A percentile compares a stretch with the other conserved stretches of the same genome.
These are phyloP conservation scores for Neocrepidodera transversa DNA, from an alignment of 2,888 invertebrate species.

Conservation along the genomic window DNA sequence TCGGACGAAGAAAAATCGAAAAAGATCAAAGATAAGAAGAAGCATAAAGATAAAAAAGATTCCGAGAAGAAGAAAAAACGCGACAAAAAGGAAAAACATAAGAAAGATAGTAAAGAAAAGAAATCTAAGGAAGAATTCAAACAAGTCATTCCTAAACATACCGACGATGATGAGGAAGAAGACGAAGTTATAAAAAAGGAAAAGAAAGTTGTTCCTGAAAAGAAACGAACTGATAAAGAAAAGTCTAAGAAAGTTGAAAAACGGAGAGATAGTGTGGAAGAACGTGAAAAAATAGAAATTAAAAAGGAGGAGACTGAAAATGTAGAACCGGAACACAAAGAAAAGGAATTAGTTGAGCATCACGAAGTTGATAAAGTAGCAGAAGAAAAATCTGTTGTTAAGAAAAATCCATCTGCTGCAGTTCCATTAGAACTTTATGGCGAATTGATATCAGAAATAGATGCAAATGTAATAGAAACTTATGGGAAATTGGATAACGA, in stretches of 20 bases:
- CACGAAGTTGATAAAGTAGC: constrained; percentile 51
- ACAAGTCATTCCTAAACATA: constrained; percentile 49
- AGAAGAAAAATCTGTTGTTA: constrained; percentile 60
- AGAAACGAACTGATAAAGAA: constrained; percentile 40
- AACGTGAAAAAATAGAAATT: constrained; percentile 62
- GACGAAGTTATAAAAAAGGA: constrained; percentile 40
- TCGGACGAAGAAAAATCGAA: constrained; percentile 57
- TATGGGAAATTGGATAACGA: constrained; percentile 61
- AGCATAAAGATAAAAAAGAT: constrained; percentile 65
- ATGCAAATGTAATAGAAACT: constrained; percentile 66
- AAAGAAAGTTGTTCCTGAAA: constrained; percentile 62
- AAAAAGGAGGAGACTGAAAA: constrained; percentile 61
- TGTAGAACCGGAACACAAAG: constrained; percentile 60
- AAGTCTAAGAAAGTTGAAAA: constrained; percentile 54
- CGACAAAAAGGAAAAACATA: constrained; percentile 59
- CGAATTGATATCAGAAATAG: constrained; percentile 65
- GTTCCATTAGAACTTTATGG: constrained; percentile 62
- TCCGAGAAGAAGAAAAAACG: constrained; percentile 59
- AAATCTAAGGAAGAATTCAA: constrained; percentile 52
- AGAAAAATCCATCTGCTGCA: constrained; percentile 45
- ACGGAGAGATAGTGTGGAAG: constrained; percentile 60
- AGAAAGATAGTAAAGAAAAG: constrained; percentile 54
- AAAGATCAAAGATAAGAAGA: constrained; percentile 64
- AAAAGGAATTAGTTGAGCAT: constrained; percentile 42
- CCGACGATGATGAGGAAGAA: constrained; percentile 52